Percentiles rank a stretch among this genome's conserved stretches.
phyloP scores from a whole-genome alignment of 1,140 invertebrate genomes.

The Formica selysi region DNA sequence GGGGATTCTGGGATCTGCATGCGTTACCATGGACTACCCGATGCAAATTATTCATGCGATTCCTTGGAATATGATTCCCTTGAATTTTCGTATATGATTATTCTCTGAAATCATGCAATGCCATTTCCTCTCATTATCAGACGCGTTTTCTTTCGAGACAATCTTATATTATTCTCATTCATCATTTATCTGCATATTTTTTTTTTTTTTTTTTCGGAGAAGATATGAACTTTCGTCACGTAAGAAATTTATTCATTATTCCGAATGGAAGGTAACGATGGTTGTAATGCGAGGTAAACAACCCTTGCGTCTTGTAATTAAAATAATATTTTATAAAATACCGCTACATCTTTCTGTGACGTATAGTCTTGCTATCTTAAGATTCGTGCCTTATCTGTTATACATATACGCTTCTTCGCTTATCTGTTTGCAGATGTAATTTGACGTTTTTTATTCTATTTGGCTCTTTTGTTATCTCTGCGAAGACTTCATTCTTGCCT shows the following conservation, averaged over 20 bases:
- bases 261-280: too few species aligned
- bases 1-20: constrained; percentile 65
- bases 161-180: neutral
- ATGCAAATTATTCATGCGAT: neutral
- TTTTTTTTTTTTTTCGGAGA: neutral
- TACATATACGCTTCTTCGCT: neutral
- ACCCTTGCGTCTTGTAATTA: too few species aligned
- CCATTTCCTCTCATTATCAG: too few species aligned
- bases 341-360: neutral
- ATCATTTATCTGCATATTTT: neutral
- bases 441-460: neutral
- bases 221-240: neutral
- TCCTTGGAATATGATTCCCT: neutral
- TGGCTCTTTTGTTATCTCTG: neutral
- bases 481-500: neutral
- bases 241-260: too few species aligned
- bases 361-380: neutral
- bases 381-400: constrained; percentile 13
- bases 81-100: neutral
- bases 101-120: neutral
- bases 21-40: constrained; percentile 9
- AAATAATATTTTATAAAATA: neutral
- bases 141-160: neutral
- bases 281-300: too few species aligned
- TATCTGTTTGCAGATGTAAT: constrained; percentile 35